A percentile compares a stretch with the other conserved stretches of the same genome.
These are phyloP conservation scores for Lonchura striata DNA, from an alignment of 2,113 vertebrate species.

Conservation along the genomic window DNA sequence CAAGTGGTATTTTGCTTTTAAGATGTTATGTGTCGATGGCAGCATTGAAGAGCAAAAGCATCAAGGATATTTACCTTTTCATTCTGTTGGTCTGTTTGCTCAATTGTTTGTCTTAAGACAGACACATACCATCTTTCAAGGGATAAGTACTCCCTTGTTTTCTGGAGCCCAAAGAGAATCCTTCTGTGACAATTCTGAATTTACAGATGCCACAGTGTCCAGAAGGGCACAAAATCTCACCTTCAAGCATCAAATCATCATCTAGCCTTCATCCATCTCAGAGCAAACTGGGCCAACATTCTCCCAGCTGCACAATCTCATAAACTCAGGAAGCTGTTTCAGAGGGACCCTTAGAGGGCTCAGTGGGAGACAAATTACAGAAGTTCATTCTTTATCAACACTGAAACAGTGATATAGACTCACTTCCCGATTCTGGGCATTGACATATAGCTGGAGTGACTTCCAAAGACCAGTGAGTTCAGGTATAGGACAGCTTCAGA, in stretches of 20 bases:
- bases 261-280: neutral
- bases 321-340: neutral
- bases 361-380: neutral
- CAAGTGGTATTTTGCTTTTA: neutral
- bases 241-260: neutral
- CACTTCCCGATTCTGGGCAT: neutral
- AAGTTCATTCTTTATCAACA: neutral
- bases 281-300: accelerated
- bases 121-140: neutral
- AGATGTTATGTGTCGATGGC: neutral
- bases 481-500: neutral
- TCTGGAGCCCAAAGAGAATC: neutral
- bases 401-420: neutral
- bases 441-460: neutral
- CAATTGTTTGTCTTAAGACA: neutral
- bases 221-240: neutral
- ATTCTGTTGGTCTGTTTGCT: neutral
- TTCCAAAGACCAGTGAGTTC: neutral
- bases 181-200: neutral
- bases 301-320: neutral
- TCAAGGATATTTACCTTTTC: neutral
- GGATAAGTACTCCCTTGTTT: neutral
- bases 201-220: neutral
- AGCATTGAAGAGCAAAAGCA: neutral
- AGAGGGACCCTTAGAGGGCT: neutral